Base-by-base conservation (phyloP, 2,888 invertebrate genomes). In the Argyresthia albistria region DNA sequence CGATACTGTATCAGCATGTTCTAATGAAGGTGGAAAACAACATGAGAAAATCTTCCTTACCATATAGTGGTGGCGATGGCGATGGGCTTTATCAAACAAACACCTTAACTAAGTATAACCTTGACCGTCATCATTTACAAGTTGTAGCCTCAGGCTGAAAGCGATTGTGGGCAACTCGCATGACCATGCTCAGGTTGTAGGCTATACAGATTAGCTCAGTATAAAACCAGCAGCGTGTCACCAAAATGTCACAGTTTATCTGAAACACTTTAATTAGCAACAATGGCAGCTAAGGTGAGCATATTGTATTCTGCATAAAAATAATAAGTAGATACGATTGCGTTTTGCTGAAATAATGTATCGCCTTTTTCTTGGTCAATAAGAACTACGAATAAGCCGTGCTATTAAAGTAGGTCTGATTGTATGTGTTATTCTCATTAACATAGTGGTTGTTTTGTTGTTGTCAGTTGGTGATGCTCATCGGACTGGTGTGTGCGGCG, bases 271-370 rank as follows among this genome's bases (percentile, higher is more conserved):
- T 64, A 62, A 73, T 59, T 60, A 71, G 50, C 61, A 67, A 81
- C 74, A 78, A 82, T 82, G 81, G 79, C 73, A 63, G 75, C 80
- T 66, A 81, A 82, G 76, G 81, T 74, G 51, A 53, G 54, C 43
- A 39, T 52, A 53, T 47, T 46, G 12, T 35, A 36, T 36, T 8
- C 9, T 36, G 9, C 7, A 36, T 36, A 36, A 8, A 9, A 36
- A 7, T 36, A 9, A 36, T 36, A 36, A 36, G 9, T 36, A 7
- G 8, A 36, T 7, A 36, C n/a, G 9, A 36, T 36, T 8, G 36
- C 36, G 9, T 36, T 9, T 36, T 36, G 9, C 39, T 4, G 39
- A 3, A 39, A 9, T 39, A 39, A 9, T 11, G 8, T 4, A 39
- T 1, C 2, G n/a, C 8, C 39, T 39, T 8, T 10, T 36, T n/a